These are phyloP conservation scores for Omphaloscelis lunosa DNA, from an alignment of 2,888 invertebrate genomes.

Conservation along the genomic window DNA sequence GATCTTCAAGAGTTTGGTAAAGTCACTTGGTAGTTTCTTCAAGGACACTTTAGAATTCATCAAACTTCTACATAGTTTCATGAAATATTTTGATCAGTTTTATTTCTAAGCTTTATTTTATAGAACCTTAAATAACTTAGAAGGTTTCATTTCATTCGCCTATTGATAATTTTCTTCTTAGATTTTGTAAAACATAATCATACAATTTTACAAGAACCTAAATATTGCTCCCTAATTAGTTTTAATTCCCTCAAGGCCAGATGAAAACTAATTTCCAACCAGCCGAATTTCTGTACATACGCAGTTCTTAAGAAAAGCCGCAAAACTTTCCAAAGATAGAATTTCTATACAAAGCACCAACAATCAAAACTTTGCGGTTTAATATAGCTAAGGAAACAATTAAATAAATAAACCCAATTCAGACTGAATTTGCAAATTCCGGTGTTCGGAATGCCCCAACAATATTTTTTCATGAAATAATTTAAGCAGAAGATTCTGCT, in stretches of 20 bases:
- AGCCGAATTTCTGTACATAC: not conserved
- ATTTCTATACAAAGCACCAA: slow-evolving; percentile 27
- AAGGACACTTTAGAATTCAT: slow-evolving; percentile 25
- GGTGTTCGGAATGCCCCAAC: slow-evolving; percentile 10
- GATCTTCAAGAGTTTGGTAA: slow-evolving; percentile 14
- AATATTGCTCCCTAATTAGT: slow-evolving; percentile 14
- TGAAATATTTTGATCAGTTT: slow-evolving; percentile 1
- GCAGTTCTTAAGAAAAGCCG: slow-evolving; percentile 14
- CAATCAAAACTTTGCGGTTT: slow-evolving; percentile 35
- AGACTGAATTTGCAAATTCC: slow-evolving; percentile 20
- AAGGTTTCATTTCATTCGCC: not conserved
- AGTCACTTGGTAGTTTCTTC: slow-evolving; percentile 14
- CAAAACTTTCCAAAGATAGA: slow-evolving; percentile 22
- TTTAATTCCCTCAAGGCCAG: slow-evolving; percentile 7
- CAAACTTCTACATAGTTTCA: slow-evolving; percentile 1
- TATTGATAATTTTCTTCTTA: not conserved
- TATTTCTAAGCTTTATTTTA: not conserved
- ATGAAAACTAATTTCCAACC: slow-evolving; percentile 13
- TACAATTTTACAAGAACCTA: not conserved
- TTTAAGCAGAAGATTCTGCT: slow-evolving; percentile 67
- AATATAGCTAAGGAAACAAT: slow-evolving; percentile 35
- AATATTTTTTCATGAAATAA: slow-evolving; percentile 67
- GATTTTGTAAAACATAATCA: not conserved
- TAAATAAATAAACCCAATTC: slow-evolving; percentile 49
- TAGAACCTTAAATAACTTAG: not conserved